Evolutionary conservation across 2,797 vertebrate species (phyloP).

Genomic region (Anas bahamensis): DNA sequence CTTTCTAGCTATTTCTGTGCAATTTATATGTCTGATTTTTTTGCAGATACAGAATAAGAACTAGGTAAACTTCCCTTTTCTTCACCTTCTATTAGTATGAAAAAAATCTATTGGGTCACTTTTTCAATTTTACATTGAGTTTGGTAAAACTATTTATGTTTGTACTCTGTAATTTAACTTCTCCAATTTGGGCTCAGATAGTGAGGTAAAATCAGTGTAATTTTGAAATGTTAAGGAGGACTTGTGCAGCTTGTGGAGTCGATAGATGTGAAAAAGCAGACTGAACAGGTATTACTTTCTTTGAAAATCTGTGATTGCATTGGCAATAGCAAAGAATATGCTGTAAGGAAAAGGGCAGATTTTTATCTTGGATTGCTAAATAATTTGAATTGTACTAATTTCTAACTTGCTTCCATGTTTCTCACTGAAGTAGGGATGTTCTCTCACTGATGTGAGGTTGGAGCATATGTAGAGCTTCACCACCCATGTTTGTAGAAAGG

Average conservation of each 20-base stretch:
- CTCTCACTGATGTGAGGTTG: background rate
- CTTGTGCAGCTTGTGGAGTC: slow-evolving; percentile 4
- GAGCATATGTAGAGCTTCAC: background rate
- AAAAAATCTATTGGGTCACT: background rate
- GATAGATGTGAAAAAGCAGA: slow-evolving; percentile 43
- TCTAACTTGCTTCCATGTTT: background rate
- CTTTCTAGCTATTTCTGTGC: background rate
- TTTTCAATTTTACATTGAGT: background rate
- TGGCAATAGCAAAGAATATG: background rate
- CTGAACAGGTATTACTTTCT: background rate
- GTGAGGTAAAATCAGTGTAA: background rate
- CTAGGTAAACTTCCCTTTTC: background rate
- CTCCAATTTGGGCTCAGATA: background rate
- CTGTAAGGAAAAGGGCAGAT: background rate
- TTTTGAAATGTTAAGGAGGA: slow-evolving; percentile 25
- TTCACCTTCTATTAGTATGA: background rate
- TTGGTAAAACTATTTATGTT: background rate
- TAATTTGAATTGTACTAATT: background rate
- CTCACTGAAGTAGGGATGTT: background rate
- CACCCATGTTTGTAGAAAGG: background rate
- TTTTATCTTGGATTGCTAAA: background rate
- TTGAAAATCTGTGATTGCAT: slow-evolving; percentile 7
- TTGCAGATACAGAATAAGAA: background rate
- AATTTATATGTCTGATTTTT: background rate
- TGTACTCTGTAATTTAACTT: slow-evolving; percentile 23